Conservation (phyloP, 2,797 vertebrate species). For the Pygocentrus nattereri region DNA sequence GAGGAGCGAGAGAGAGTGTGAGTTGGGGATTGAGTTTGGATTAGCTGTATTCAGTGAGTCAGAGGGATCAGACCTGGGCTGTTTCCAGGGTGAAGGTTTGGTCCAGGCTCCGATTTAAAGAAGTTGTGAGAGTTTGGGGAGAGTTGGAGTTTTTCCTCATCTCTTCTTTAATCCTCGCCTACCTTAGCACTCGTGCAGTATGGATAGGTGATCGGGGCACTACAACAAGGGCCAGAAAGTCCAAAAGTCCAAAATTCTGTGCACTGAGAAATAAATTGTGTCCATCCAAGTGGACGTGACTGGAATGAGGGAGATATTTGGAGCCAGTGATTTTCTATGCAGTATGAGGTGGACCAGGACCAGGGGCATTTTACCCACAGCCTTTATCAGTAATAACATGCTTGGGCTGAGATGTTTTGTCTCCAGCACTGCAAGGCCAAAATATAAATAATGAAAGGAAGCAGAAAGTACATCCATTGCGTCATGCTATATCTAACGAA, state of each 20-base stretch:
- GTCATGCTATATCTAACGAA: background rate
- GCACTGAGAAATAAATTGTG: background rate
- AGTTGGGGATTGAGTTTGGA: slow-evolving; percentile 26
- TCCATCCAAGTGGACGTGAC: slow-evolving; percentile 3
- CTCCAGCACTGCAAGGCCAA: background rate
- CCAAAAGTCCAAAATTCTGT: background rate
- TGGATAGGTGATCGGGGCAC: background rate
- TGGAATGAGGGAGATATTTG: background rate
- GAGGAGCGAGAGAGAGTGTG: background rate
- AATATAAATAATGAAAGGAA: background rate
- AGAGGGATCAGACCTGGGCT: slow-evolving; percentile 21
- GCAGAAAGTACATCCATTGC: background rate
- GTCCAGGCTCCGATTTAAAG: background rate
- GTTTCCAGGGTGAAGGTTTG: background rate
- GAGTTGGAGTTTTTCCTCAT: background rate
- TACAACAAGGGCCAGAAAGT: background rate
- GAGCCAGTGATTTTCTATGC: background rate
- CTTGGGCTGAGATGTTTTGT: background rate
- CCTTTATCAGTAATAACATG: background rate
- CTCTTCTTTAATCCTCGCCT: slow-evolving; percentile 24
- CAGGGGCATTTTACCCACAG: background rate
- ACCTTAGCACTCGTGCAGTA: background rate
- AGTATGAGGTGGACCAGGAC: background rate
- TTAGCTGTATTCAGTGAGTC: slow-evolving; percentile 27
- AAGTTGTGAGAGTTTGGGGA: background rate